These are phyloP conservation scores for Chelmon rostratus DNA, from an alignment of 2,797 vertebrate species.

Conservation along the genomic window DNA sequence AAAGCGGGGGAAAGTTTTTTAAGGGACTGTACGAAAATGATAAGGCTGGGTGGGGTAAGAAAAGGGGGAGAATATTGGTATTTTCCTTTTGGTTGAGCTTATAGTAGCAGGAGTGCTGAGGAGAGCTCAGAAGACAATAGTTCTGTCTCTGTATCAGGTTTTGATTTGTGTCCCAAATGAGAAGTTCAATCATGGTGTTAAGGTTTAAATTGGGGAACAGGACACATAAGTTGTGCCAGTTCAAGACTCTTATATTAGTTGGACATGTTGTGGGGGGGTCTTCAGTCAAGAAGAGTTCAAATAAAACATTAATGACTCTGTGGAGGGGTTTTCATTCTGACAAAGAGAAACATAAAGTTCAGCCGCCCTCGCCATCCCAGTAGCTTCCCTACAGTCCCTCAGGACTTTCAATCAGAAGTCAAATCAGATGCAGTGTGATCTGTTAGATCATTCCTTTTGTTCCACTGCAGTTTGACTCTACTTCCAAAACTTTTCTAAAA, in stretches of 20 bases:
- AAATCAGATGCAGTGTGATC: conserved; percentile 18
- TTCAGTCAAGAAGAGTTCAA: neutral
- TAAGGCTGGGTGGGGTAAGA: no score
- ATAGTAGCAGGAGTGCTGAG: no score
- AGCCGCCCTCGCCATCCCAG: neutral
- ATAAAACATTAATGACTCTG: neutral
- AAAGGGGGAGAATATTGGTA: neutral
- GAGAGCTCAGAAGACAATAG: no score
- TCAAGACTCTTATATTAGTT: neutral
- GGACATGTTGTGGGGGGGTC: neutral
- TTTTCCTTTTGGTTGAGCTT: neutral
- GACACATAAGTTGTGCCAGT: no score
- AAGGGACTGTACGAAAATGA: neutral
- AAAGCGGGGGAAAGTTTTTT: no score
- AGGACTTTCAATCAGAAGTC: conserved; percentile 5
- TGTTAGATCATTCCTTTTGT: neutral
- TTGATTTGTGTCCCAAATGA: neutral
- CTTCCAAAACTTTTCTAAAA: conserved; percentile 7
- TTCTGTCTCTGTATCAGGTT: neutral
- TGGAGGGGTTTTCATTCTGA: neutral
- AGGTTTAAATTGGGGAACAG: neutral
- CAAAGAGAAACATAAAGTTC: neutral
- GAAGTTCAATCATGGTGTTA: neutral
- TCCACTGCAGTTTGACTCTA: neutral
- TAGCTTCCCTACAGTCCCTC: neutral